Conservation (phyloP, 2,797 vertebrate genomes). For the Gambusia yucatana region DNA sequence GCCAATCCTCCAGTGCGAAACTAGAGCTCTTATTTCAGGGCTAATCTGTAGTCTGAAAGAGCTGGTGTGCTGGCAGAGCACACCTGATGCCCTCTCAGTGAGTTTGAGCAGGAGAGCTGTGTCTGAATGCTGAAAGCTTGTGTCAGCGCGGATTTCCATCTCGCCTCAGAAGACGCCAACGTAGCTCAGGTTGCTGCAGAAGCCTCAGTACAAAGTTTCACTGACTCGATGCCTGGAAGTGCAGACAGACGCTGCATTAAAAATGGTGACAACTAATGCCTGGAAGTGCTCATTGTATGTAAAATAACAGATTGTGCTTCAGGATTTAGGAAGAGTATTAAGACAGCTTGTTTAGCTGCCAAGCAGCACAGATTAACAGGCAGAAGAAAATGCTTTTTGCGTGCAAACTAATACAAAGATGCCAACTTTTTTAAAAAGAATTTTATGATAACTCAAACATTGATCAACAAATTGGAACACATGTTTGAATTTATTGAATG, state of each 20-base stretch:
- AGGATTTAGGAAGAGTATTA: neutral
- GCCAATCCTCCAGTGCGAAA: slow-evolving; percentile 31
- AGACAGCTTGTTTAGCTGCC: neutral
- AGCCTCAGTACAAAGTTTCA: slow-evolving; percentile 3
- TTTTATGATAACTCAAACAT: too few species aligned
- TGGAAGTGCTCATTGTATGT: neutral
- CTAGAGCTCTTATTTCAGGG: slow-evolving; percentile 41
- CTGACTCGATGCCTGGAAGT: neutral
- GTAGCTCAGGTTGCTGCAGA: slow-evolving; percentile 1
- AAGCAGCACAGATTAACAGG: slow-evolving; percentile 4
- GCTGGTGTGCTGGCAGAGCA: slow-evolving; percentile 22
- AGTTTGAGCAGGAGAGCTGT: slow-evolving; percentile 13
- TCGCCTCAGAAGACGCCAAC: slow-evolving; percentile 11
- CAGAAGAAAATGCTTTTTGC: neutral
- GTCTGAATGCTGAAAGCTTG: slow-evolving; percentile 30
- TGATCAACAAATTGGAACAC: neutral
- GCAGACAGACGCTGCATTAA: neutral
- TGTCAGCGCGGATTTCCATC: slow-evolving; percentile 24
- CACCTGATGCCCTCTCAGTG: slow-evolving; percentile 24
- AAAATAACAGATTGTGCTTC: neutral
- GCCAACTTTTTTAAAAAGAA: neutral
- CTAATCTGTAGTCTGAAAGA: slow-evolving; percentile 56
- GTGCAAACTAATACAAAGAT: neutral
- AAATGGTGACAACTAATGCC: neutral
- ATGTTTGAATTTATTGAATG: neutral